Base-by-base conservation (phyloP, 37 sponge, comb jelly and placozoan species). In the Spongia lamella region DNA sequence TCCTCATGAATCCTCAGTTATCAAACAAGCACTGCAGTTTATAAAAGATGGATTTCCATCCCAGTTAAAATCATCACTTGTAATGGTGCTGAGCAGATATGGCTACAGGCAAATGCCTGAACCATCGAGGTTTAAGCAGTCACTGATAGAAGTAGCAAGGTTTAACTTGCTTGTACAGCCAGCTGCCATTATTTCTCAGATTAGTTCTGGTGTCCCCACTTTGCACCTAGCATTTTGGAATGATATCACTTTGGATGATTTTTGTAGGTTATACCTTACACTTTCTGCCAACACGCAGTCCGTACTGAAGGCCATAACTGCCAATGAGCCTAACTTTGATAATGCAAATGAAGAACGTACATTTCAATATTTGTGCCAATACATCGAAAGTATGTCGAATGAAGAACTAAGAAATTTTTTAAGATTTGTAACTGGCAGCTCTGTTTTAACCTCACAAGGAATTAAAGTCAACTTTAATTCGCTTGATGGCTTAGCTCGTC, bases 121-220 rank as follows among this genome's bases (percentile, higher is more conserved):
- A 21, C 66, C 66, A 29, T 13, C 38, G 24, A 78, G 22, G 38
- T 39, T 78, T 1, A 36, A 38, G 39, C 24, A 37, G 9, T 13
- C 66, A 26, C 24, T 78, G 52, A 7, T 66, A 6, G 26, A 60
- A 20, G 38, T 78, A 0, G 66, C 78, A 3, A 53, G 16, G 9
- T 60, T 66, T 33, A 31, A 78, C 15, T 78, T 79, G 57, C 14
- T 68, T 21, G 11, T 24, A 14, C 68, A 79, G 61, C 80, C 80
- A 26, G 50, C 50, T 40, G 76, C 76, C 25, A 53, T 53, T 15
- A 62, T 75, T 25, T 16, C 51, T 7, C 20, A 31, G 13, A 75
- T 75, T 1, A 37, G 47, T 61, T 11, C 30, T 39, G 76, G 76
- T 7, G 27, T 75, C 2, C 63, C 76, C 40, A 2, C 50, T 62